Evolutionary conservation across 1,140 invertebrate species (phyloP), one percentile per base, ranked within the genome.

Genomic region (Drosophila sp.): DNA sequence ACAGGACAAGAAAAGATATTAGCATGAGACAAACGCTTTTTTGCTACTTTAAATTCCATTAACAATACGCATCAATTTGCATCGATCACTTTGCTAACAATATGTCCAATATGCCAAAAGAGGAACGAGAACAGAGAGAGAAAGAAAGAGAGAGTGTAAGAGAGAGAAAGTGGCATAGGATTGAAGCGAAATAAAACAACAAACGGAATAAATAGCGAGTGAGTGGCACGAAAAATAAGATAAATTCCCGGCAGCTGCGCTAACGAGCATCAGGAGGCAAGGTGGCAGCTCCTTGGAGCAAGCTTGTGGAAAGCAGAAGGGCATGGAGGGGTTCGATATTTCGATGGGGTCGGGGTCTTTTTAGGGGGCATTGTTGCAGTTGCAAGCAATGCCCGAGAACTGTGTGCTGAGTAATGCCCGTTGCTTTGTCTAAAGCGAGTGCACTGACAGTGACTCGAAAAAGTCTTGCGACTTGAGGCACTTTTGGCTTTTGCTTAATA

Each of bases 41-140:
- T 16, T 43, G 25, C 14, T 34, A 51, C 29, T 51, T 51, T 34
- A 51, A 51, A 51, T 51, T 51, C 48, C 48, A 29, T 50, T 59
- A 89, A 78, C 66, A 89, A 63, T 76, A 79, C 78, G 79, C 86
- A 90, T 82, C 87, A 90, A 90, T 90, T 90, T 90, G 87, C 87
- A 90, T 90, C 87, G 87, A 90, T 90, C 87, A 90, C 67, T 61
- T 50, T 66, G 66, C 81, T 81, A 80, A 86, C 81, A 90, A 90
- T 86, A 73, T 81, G 87, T 90, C 81, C 67, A 73, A 81, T 65
- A 81, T 70, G 77, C 70, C 77, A 72, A 78, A 73, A 66, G 71
- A 66, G 87, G 72, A 69, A 61, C 48, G 58, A 66, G 18, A 54
- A 62, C 18, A 45, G 18, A 25, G 21, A 34, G n/a, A 48, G 14